Conservation (phyloP, 2,113 vertebrate genomes). For the Phalacrocorax pelagicus region DNA sequence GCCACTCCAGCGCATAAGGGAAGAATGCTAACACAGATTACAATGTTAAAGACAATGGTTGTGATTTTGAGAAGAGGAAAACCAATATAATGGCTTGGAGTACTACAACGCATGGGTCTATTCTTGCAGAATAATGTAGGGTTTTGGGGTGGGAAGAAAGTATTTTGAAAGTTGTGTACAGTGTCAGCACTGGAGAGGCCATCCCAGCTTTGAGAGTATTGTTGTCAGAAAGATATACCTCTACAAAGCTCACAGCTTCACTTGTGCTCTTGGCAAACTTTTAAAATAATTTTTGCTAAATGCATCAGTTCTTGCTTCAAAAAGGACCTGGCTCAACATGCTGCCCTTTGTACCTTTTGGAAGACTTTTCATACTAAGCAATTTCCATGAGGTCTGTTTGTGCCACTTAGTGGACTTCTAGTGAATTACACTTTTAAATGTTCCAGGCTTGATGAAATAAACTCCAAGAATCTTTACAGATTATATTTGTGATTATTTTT, state of each 20-base stretch:
- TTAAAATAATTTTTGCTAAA: neutral
- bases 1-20: rapidly evolving
- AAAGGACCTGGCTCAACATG: neutral
- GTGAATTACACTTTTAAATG: neutral
- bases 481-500: neutral
- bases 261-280: neutral
- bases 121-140: neutral
- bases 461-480: neutral
- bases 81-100: neutral
- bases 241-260: neutral
- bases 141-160: neutral
- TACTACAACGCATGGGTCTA: neutral
- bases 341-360: rapidly evolving
- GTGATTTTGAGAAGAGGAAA: neutral
- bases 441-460: neutral
- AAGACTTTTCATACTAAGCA: neutral
- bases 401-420: slow-evolving; percentile 44
- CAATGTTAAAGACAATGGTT: neutral
- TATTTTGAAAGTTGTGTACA: neutral
- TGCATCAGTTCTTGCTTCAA: neutral
- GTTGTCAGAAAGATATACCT: neutral
- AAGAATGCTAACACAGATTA: neutral
- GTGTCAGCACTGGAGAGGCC: neutral
- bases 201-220: neutral
- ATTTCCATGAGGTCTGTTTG: neutral